Evolutionary conservation across 2,888 invertebrate genomes (phyloP).

Genomic region (Seira musarum): DNA sequence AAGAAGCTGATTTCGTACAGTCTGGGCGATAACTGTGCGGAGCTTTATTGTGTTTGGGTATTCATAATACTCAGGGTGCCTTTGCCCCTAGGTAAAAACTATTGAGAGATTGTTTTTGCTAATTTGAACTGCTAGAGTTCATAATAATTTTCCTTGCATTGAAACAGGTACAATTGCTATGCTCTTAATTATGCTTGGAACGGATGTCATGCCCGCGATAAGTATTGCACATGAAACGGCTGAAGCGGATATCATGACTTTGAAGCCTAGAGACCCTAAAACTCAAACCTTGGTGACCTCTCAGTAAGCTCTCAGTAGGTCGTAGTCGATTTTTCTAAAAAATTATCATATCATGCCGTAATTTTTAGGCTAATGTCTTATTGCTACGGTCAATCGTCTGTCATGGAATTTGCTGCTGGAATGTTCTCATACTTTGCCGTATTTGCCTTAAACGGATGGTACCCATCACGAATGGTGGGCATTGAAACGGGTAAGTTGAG

Average conservation of each 20-base stretch:
- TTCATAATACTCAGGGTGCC: slow-evolving; percentile 71
- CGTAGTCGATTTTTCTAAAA: too few relatives aligned
- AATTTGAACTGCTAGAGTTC: background rate
- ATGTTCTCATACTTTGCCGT: slow-evolving; percentile 68
- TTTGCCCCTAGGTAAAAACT: slow-evolving; percentile 72
- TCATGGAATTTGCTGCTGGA: slow-evolving; percentile 72
- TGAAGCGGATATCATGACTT: slow-evolving; percentile 83
- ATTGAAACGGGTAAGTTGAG: slow-evolving; percentile 55
- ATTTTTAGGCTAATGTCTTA: slow-evolving; percentile 66
- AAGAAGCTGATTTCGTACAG: slow-evolving; percentile 99
- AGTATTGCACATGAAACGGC: slow-evolving; percentile 82
- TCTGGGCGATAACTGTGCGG: slow-evolving; percentile 96
- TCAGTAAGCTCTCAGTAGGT: too few relatives aligned
- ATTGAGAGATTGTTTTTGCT: slow-evolving; percentile 9
- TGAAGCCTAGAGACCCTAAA: slow-evolving; percentile 77
- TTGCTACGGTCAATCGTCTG: slow-evolving; percentile 67
- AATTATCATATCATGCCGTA: too few relatives aligned
- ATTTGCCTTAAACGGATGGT: slow-evolving; percentile 65
- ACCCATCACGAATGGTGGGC: slow-evolving; percentile 59
- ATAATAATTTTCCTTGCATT: background rate
- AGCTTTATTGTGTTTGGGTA: slow-evolving; percentile 82
- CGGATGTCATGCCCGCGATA: slow-evolving; percentile 72
- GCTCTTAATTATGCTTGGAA: slow-evolving; percentile 75
- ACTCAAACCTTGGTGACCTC: slow-evolving; percentile 80
- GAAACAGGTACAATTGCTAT: slow-evolving; percentile 75